Evolutionary conservation across 1,140 invertebrate genomes (phyloP).

Genomic region (Leptoteleia sp.): DNA sequence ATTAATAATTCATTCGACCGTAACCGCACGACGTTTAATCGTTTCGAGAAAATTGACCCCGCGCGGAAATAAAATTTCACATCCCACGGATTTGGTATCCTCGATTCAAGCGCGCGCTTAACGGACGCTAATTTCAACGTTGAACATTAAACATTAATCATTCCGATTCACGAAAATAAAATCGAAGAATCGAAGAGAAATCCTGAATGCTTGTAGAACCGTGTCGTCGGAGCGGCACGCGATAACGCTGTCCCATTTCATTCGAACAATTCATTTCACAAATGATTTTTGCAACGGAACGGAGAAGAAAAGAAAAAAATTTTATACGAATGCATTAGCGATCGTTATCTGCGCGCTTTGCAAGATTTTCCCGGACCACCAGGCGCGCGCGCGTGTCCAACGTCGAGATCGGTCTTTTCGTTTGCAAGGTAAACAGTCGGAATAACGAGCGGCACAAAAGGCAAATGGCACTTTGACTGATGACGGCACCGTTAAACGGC

Average conservation of each 20-base stretch:
- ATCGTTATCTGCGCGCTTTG: no score
- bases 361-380: no score
- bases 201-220: constrained; percentile 50
- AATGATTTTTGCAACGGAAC: no score
- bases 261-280: constrained; percentile 37
- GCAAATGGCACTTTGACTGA: no score
- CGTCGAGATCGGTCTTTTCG: no score
- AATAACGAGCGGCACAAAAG: no score
- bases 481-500: no score
- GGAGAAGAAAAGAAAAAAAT: no score
- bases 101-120: neutral
- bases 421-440: no score
- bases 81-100: neutral
- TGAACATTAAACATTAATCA: neutral
- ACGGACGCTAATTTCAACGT: neutral
- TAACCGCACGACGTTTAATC: neutral
- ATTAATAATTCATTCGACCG: constrained; percentile 15
- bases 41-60: constrained; percentile 2
- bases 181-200: constrained; percentile 54
- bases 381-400: no score
- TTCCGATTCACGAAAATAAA: neutral
- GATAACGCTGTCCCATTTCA: constrained; percentile 57
- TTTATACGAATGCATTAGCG: constrained; percentile 11
- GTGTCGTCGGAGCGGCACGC: constrained; percentile 33
- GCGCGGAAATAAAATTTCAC: constrained; percentile 1